Evolutionary conservation across 2,113 vertebrate species (phyloP), one percentile per base, ranked within the genome.

Genomic region (Enhydra lutris): DNA sequence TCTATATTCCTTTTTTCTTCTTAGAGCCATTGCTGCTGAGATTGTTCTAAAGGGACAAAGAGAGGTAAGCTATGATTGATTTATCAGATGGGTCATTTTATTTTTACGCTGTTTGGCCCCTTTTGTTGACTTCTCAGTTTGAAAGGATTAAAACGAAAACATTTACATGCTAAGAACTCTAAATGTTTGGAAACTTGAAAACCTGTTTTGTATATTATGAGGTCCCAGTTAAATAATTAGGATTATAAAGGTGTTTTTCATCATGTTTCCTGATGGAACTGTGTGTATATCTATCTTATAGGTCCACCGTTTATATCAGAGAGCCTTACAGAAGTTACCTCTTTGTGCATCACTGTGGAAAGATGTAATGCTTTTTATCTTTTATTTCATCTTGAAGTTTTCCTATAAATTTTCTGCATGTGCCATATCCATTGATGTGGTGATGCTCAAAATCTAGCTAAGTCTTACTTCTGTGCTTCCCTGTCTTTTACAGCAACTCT

Each of bases 281-380:
- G 97, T 98, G 97, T 97, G 83, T 98, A 65, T 98, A 97, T 98
- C 98, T 99, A 84, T 98, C 97, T 99, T 99, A 86, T 98, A 99
- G 99, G 99, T 99, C 95, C 99, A 99, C 92, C 99, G 99, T 96
- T 99, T 99, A 96, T 99, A 99, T 98, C 99, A 99, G 98, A 99
- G 99, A 98, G 99, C 99, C 95, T 99, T 99, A 97, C 99, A 99
- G 97, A 99, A 99, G 98, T 99, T 99, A 97, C 99, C 99, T 74
- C 99, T 99, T 97, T 99, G 99, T 98, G 99, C 99, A 97, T 98
- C 99, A 98, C 99, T 99, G 96, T 99, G 99, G 99, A 99, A 99
- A 99, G 99, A 99, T 99, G 99, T 99, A 99, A 99, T 99, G 98
- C 98, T 96, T 99, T 99, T 99, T 98, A 99, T 98, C 97, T 99